Evolutionary conservation across 1,140 invertebrate species (phyloP).

Genomic region (Lamellibrachia luymesi): DNA sequence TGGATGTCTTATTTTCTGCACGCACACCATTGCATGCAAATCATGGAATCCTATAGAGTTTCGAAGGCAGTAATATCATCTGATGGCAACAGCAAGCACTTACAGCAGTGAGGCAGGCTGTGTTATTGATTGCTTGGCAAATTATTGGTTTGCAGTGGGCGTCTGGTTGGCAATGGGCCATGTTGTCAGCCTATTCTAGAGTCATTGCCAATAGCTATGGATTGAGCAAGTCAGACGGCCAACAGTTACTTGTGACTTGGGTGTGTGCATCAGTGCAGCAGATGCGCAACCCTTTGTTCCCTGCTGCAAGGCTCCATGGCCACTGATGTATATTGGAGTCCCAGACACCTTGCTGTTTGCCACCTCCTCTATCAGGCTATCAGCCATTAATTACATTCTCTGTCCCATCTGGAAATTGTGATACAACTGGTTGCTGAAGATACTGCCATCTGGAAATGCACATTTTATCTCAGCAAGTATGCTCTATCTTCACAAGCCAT

Average conservation of each 20-base stretch:
- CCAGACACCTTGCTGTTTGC: background rate
- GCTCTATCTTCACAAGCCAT: background rate
- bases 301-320: background rate
- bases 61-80: background rate
- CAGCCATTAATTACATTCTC: slow-evolving; percentile 1
- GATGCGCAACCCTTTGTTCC: background rate
- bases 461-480: background rate
- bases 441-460: background rate
- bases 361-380: background rate
- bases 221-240: background rate
- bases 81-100: background rate
- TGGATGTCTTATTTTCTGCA: background rate
- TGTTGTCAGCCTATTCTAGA: background rate
- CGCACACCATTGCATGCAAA: background rate
- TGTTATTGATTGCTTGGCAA: background rate
- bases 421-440: background rate
- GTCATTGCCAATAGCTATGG: background rate
- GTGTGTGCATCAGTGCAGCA: background rate
- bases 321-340: background rate
- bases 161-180: background rate
- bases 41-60: background rate
- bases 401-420: background rate
- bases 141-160: background rate
- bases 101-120: background rate
- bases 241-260: too few species aligned